Percentiles rank a stretch among this genome's conserved stretches.
Evolutionary conservation across 2,797 vertebrate species (phyloP).

Genomic region (Philypnodon macrostomus): DNA sequence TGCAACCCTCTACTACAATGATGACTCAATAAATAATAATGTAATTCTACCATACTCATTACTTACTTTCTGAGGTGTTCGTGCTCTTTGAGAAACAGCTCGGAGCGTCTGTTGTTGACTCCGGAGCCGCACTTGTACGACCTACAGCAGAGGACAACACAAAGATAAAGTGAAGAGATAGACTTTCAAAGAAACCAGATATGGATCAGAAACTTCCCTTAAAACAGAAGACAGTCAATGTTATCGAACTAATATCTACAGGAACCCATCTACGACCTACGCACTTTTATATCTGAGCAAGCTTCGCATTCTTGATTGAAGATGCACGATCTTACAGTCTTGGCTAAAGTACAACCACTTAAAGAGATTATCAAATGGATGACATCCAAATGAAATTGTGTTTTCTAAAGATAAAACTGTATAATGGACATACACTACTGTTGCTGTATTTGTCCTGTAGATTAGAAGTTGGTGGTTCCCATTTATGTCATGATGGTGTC

Average conservation of each 20-base stretch:
- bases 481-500: no score
- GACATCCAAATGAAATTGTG: no score
- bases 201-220: background rate
- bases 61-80: conserved; percentile 89
- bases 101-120: conserved; percentile 89
- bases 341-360: background rate
- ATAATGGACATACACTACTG: no score
- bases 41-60: background rate
- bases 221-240: background rate
- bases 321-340: no score
- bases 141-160: conserved; percentile 52
- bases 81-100: conserved; percentile 90
- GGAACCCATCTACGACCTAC: background rate
- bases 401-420: no score
- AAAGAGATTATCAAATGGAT: background rate
- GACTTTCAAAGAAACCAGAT: background rate
- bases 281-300: background rate
- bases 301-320: no score
- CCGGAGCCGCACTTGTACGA: conserved; percentile 88
- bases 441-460: no score
- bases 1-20: no score
- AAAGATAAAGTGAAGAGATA: conserved; percentile 4
- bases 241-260: conserved; percentile 5
- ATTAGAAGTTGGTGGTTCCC: no score
- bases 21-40: no score